Base-by-base conservation (phyloP, 2,888 invertebrate species). In the Pheosia tremula region DNA sequence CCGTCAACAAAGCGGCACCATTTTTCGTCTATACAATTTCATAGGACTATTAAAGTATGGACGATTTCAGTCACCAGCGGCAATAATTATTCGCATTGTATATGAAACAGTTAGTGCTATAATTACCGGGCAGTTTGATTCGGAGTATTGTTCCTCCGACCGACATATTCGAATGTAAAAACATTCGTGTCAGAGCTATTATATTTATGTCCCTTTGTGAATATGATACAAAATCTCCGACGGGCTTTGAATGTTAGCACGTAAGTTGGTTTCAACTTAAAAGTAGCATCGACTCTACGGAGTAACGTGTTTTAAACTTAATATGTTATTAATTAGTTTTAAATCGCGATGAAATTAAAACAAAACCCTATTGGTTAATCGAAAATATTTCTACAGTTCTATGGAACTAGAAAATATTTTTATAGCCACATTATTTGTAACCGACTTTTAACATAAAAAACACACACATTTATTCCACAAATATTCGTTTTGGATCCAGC, bases 1-100 rank as follows among this genome's bases (percentile, higher is more conserved):
- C 54, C 56, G 55, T 57, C 49, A 38, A 67, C 69, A 71, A 71
- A 68, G 10, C 56, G 45, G 24, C 9, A 56, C 13, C 24, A 56
- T 70, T 74, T 75, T 77, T 66, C 59, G 65, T 66, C 79, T 81
- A 79, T 81, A 74, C 77, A 80, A 85, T 80, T 84, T 84, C 84
- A 84, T 80, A 67, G 72, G 76, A 74, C 84, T 81, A 90, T 90
- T 89, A 89, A 85, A 80, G 82, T 78, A 79, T 78, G 81, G 83
- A 80, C 85, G 83, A 87, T 91, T 91, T 87, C 87, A 89, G 90
- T 85, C 84, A 87, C 71, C 81, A 75, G 79, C 79, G 84, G 86
- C 85, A 86, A 82, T 88, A 92, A 92, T 91, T 91, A 90, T 90
- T 83, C 83, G 83, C 85, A 91, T 91, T 91, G 92, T 90, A 82